phyloP scores from a whole-genome alignment of 2,888 invertebrate genomes.

The Orchesella flavescens region DNA sequence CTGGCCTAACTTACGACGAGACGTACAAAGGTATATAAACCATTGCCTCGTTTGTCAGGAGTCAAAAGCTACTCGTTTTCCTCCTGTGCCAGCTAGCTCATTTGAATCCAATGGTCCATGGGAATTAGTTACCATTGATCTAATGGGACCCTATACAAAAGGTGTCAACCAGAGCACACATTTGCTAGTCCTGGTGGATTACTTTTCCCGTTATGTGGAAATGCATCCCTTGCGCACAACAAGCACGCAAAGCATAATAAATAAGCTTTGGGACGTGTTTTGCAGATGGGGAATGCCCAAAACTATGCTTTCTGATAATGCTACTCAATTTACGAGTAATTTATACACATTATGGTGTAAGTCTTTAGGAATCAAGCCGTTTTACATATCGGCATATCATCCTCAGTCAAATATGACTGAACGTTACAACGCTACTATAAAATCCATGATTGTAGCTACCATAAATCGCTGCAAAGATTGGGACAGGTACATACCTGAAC shows the following conservation, averaged over 20 bases:
- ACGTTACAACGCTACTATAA: slow-evolving; percentile 47
- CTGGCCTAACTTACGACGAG: slow-evolving; percentile 51
- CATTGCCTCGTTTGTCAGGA: slow-evolving; percentile 55
- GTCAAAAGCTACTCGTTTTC: slow-evolving; percentile 35
- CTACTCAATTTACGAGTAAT: slow-evolving; percentile 41
- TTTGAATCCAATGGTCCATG: slow-evolving; percentile 21
- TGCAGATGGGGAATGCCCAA: slow-evolving; percentile 47
- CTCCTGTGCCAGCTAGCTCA: slow-evolving; percentile 10
- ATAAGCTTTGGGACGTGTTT: slow-evolving; percentile 39
- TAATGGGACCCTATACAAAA: slow-evolving; percentile 64
- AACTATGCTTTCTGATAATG: slow-evolving; percentile 49
- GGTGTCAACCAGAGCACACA: slow-evolving; percentile 28
- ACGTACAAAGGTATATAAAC: slow-evolving; percentile 37
- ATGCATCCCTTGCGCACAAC: slow-evolving; percentile 41
- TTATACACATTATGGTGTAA: slow-evolving; percentile 39
- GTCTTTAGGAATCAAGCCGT: slow-evolving; percentile 27
- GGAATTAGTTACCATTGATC: slow-evolving; percentile 46
- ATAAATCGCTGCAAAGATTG: slow-evolving; percentile 50
- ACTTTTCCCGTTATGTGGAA: slow-evolving; percentile 56
- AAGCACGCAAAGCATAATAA: slow-evolving; percentile 18
- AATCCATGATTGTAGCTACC: slow-evolving; percentile 36
- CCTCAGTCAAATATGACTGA: slow-evolving; percentile 60
- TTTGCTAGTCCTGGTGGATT: slow-evolving; percentile 46
- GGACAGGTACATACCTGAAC: slow-evolving; percentile 47
- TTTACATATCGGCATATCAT: slow-evolving; percentile 53